A percentile compares a stretch with the other conserved stretches of the same genome.
phyloP scores from a whole-genome alignment of 2,797 vertebrate species.

The Morelia viridis region DNA sequence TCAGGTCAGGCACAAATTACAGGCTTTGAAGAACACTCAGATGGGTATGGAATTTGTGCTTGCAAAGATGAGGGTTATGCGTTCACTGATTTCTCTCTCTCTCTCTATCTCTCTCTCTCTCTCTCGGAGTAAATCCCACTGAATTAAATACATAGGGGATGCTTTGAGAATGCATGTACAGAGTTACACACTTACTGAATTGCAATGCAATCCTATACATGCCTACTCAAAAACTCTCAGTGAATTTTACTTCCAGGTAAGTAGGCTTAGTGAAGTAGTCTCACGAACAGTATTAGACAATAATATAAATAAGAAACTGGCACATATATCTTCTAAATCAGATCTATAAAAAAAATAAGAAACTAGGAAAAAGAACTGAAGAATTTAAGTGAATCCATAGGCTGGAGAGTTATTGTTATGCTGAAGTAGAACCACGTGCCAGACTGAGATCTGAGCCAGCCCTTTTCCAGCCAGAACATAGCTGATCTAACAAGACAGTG shows the following conservation, averaged over 20 bases:
- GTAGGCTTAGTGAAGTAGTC: not conserved
- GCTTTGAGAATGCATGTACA: not conserved
- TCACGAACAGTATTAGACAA: not conserved
- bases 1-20: no score
- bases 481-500: constrained; percentile 55
- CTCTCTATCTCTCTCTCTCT: no score
- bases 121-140: not conserved
- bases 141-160: not conserved
- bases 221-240: not conserved
- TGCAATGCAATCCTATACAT: not conserved
- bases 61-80: not conserved
- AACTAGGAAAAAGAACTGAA: not conserved
- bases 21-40: no score
- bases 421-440: constrained; percentile 21
- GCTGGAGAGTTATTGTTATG: not conserved
- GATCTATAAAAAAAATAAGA: not conserved
- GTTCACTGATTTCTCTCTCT: no score
- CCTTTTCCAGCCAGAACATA: constrained; percentile 41
- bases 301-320: not conserved
- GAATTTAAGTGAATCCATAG: not conserved
- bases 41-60: not conserved
- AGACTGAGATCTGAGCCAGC: constrained; percentile 45
- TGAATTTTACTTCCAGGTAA: not conserved
- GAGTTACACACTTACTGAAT: not conserved
- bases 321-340: not conserved